Percentiles rank a stretch among this genome's conserved stretches.
Conservation (phyloP, 2,797 vertebrate species). For the Iguana delicatissima region DNA sequence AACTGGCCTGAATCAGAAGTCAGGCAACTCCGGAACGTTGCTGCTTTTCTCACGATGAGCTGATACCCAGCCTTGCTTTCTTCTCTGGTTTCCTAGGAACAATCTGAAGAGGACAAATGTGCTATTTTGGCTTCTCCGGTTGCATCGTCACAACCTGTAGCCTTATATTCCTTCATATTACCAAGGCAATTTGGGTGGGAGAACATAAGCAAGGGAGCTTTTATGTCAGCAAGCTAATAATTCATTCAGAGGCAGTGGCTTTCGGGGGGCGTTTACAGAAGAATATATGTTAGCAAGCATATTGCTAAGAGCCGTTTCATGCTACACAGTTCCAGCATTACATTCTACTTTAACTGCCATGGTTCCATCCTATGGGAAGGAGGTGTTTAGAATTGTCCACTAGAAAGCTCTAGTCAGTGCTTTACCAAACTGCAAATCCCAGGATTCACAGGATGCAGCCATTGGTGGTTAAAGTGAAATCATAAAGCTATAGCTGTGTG, state of each 20-base stretch:
- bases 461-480: too few species aligned
- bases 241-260: constrained; percentile 17
- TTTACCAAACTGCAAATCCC: too few species aligned
- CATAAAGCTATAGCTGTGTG: too few species aligned
- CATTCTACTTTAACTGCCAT: too few species aligned
- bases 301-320: neutral
- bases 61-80: constrained; percentile 7
- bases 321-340: too few species aligned
- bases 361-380: too few species aligned
- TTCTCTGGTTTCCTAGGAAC: constrained; percentile 36
- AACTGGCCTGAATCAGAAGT: constrained; percentile 69
- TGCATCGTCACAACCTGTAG: neutral
- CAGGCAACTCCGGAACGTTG: constrained; percentile 48
- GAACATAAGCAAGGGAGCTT: neutral
- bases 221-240: constrained; percentile 22
- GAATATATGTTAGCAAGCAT: neutral
- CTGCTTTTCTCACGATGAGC: constrained; percentile 34
- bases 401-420: too few species aligned
- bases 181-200: constrained; percentile 20
- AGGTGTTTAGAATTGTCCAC: too few species aligned
- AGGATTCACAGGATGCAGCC: too few species aligned
- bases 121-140: neutral
- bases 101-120: constrained; percentile 35
- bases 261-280: neutral
- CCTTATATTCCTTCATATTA: constrained; percentile 34